A percentile compares a stretch with the other conserved stretches of the same genome.
Conservation (phyloP, 1,140 invertebrate genomes). For the Portunus trituberculatus region DNA sequence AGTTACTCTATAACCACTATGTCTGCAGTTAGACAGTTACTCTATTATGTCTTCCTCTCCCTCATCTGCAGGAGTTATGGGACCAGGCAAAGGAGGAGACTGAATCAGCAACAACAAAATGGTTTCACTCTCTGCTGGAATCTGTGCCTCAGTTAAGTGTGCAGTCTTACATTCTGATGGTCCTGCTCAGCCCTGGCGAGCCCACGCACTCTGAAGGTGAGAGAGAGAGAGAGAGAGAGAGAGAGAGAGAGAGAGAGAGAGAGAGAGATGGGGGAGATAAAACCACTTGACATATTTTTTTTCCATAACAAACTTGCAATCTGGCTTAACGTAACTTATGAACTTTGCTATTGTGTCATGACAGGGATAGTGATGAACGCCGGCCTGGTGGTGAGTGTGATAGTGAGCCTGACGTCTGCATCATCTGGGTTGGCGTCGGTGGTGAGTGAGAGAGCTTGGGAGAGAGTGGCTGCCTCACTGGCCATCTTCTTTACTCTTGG, state of each 20-base stretch:
- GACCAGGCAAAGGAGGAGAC: slow-evolving; percentile 64
- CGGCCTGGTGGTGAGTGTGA: not conserved
- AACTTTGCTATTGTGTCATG: not conserved
- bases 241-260: no score
- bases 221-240: not conserved
- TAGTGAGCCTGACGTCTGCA: slow-evolving; percentile 55
- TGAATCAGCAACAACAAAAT: slow-evolving; percentile 13
- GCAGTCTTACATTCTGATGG: slow-evolving; percentile 64
- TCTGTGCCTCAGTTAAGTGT: slow-evolving; percentile 63
- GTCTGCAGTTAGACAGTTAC: no score
- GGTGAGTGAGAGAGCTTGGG: slow-evolving; percentile 56
- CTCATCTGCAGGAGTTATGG: slow-evolving; percentile 50
- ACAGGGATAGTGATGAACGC: not conserved
- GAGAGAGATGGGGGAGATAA: not conserved
- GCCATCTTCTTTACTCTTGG: slow-evolving; percentile 62
- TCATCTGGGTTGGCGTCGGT: slow-evolving; percentile 56
- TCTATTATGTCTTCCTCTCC: not conserved
- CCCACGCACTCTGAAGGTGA: not conserved
- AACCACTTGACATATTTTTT: no score
- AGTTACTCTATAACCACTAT: no score
- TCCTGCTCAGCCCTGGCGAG: not conserved
- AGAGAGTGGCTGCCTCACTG: slow-evolving; percentile 47
- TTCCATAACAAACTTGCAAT: no score
- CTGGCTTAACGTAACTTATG: no score
- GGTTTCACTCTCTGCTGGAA: slow-evolving; percentile 62